Evolutionary conservation across 2,888 invertebrate species (phyloP).

Genomic region (Macrosiphum euphorbiae): DNA sequence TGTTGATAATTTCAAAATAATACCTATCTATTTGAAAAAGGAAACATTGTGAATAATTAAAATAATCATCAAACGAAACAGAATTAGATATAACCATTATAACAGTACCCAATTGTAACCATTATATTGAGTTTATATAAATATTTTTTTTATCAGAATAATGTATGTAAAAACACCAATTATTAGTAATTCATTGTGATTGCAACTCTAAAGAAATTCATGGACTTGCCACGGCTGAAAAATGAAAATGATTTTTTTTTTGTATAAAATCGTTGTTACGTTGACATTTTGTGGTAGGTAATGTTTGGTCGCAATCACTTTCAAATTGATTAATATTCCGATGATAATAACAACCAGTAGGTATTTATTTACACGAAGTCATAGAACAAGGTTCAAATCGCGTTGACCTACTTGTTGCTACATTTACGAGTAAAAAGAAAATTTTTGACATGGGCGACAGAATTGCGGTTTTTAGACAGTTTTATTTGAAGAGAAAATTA

Average conservation of each 20-base stretch:
- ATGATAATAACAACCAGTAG: not conserved
- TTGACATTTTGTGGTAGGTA: slow-evolving; percentile 15
- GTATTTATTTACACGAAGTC: not conserved
- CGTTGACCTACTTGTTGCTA: slow-evolving; percentile 26
- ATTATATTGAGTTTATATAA: not conserved
- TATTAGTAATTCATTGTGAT: slow-evolving; percentile 12
- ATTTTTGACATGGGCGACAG: not conserved
- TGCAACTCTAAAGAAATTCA: not conserved
- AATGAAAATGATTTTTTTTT: slow-evolving; percentile 29
- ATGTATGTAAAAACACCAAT: slow-evolving; percentile 14
- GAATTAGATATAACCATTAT: not conserved
- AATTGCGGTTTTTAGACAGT: slow-evolving; percentile 19
- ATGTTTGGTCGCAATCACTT: slow-evolving; percentile 29
- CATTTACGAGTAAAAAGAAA: not conserved
- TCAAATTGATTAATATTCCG: slow-evolving; percentile 51
- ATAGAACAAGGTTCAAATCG: not conserved
- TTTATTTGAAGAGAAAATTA: not conserved
- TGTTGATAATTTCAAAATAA: not conserved
- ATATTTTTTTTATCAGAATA: not conserved
- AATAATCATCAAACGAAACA: not conserved
- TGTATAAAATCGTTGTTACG: slow-evolving; percentile 15
- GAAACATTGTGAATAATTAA: slow-evolving; percentile 1
- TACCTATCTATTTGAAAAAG: not conserved
- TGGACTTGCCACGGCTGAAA: slow-evolving; percentile 33
- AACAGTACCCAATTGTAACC: not conserved